Conservation (phyloP, 2,888 invertebrate genomes). For the Diogma glabrata region DNA sequence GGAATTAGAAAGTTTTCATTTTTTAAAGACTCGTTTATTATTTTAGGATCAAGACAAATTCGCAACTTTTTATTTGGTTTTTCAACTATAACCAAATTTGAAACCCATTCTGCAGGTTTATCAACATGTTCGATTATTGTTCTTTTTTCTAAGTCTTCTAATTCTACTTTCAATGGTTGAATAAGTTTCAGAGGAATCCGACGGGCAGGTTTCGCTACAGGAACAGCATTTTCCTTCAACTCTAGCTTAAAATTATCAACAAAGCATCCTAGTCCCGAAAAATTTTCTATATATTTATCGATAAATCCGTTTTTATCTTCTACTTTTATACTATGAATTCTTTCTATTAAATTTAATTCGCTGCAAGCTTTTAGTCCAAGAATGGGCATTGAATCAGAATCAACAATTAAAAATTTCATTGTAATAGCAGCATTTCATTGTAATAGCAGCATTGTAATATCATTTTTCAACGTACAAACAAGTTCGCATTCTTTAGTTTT, state of each 20-base stretch:
- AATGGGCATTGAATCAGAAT: slow-evolving; percentile 5
- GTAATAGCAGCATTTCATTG: no score
- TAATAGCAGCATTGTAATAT: neutral
- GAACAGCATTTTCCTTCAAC: slow-evolving; percentile 2
- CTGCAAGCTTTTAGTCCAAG: no score
- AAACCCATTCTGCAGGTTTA: slow-evolving; percentile 11
- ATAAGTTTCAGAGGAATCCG: slow-evolving; percentile 2
- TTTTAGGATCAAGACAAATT: slow-evolving; percentile 11
- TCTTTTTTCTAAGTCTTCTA: neutral
- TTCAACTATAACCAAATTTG: no score
- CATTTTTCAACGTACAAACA: slow-evolving; percentile 3
- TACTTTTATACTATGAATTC: neutral
- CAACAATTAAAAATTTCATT: slow-evolving; percentile 7
- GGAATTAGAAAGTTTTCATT: slow-evolving; percentile 17
- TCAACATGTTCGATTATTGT: slow-evolving; percentile 5
- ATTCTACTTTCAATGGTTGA: neutral
- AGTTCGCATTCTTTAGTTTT: slow-evolving; percentile 3
- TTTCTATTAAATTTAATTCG: neutral
- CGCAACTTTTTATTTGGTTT: no score
- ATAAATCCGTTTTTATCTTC: neutral
- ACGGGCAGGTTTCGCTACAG: slow-evolving; percentile 7
- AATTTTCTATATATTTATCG: neutral
- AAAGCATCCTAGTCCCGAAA: slow-evolving; percentile 10
- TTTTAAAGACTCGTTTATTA: slow-evolving; percentile 11
- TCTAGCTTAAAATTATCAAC: neutral